These are phyloP conservation scores for Nestor notabilis DNA, from an alignment of 2,113 vertebrate genomes.

Conservation along the genomic window DNA sequence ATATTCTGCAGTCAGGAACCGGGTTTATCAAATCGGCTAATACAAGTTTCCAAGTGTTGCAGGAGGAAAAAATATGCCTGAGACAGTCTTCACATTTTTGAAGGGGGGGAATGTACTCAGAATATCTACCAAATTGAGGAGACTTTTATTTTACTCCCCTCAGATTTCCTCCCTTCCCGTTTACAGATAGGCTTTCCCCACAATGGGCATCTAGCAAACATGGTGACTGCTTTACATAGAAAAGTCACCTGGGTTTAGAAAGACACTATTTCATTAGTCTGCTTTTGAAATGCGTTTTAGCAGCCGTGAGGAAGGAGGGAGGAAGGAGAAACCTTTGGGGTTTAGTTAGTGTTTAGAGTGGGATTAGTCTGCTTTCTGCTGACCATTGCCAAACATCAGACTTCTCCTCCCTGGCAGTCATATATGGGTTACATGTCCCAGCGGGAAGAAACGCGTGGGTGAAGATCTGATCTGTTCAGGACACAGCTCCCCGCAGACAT, in stretches of 20 bases:
- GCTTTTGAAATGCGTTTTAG: not conserved
- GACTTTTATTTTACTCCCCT: not conserved
- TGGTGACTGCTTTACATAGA: rapidly evolving
- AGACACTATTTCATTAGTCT: rapidly evolving
- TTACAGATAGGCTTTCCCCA: not conserved
- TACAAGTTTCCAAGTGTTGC: not conserved
- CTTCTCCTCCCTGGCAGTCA: not conserved
- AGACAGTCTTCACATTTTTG: not conserved
- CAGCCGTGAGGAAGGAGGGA: not conserved
- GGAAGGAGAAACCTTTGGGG: not conserved
- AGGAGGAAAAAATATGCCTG: not conserved
- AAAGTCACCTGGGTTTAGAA: rapidly evolving
- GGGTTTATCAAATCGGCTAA: not conserved
- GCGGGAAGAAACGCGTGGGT: rapidly evolving
- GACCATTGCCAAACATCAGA: not conserved
- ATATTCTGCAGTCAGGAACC: not conserved
- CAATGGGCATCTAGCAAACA: not conserved
- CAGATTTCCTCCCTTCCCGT: not conserved
- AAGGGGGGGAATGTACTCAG: not conserved
- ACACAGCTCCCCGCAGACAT: rapidly evolving
- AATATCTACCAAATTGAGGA: not conserved
- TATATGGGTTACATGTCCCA: rapidly evolving
- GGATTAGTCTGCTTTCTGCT: not conserved
- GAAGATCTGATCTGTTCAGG: rapidly evolving
- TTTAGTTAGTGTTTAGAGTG: not conserved